These are phyloP conservation scores for Pseudopleuronectes americanus DNA, from an alignment of 2,797 vertebrate species.

Conservation along the genomic window DNA sequence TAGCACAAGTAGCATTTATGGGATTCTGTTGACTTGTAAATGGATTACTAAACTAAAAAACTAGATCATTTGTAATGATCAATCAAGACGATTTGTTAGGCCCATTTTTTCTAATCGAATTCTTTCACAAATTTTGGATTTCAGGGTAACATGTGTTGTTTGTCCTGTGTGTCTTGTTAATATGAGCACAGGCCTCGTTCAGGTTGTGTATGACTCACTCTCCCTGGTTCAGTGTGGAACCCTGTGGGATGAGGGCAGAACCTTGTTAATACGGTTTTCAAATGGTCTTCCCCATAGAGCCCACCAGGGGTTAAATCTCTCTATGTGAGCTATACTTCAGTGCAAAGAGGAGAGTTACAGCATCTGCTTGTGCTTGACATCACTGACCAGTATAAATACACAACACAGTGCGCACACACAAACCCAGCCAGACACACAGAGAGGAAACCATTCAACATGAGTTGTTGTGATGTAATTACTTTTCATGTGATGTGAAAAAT, in stretches of 20 bases:
- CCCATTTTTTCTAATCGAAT: too few relatives aligned
- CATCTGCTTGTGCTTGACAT: conserved; percentile 20
- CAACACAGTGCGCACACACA: conserved; percentile 24
- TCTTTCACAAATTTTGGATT: too few relatives aligned
- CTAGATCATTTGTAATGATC: too few relatives aligned
- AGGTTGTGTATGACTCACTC: too few relatives aligned
- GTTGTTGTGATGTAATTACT: conserved; percentile 79
- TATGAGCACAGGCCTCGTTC: too few relatives aligned
- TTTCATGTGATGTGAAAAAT: conserved; percentile 81
- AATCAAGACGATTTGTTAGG: too few relatives aligned
- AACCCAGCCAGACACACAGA: conserved; percentile 31
- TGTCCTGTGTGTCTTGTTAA: too few relatives aligned
- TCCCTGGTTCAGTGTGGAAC: too few relatives aligned
- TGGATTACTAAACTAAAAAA: too few relatives aligned
- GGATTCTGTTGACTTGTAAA: too few relatives aligned
- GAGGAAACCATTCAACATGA: conserved; percentile 66
- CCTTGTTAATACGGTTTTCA: not conserved
- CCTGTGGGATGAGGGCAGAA: not conserved
- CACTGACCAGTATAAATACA: conserved; percentile 49
- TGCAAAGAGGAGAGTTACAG: not conserved
- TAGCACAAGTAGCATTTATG: too few relatives aligned
- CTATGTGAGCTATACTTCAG: not conserved
- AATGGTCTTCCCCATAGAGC: not conserved
- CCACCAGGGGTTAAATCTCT: not conserved
- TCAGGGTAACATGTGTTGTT: too few relatives aligned